Evolutionary conservation across 53 echinoderm and acorn worm genomes (phyloP).

Genomic region (Paracentrotus lividus): DNA sequence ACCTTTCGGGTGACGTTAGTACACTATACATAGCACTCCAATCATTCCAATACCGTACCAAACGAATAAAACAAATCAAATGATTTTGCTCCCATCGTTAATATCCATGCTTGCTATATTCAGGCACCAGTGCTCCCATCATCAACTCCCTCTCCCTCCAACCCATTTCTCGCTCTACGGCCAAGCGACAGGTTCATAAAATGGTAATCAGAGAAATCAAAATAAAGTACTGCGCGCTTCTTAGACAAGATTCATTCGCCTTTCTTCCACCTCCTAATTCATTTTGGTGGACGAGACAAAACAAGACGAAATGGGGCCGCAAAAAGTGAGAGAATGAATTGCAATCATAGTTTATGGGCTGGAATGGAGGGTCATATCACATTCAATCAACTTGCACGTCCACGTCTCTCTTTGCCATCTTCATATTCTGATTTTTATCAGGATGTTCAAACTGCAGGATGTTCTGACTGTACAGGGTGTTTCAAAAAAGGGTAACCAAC

Average conservation of each 20-base stretch:
- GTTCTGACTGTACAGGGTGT: no score
- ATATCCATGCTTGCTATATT: not conserved
- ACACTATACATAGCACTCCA: no score
- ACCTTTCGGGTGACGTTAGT: no score
- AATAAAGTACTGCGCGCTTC: constrained; percentile 17
- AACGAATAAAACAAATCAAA: not conserved
- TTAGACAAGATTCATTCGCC: not conserved
- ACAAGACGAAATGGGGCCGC: not conserved
- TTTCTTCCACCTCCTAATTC: constrained; percentile 24
- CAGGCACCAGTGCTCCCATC: not conserved
- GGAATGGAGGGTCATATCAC: constrained; percentile 13
- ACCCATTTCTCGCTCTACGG: not conserved
- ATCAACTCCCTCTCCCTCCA: not conserved
- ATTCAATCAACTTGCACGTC: not conserved
- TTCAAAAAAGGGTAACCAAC: no score
- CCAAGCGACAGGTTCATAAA: not conserved
- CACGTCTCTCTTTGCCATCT: not conserved
- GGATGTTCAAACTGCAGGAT: no score
- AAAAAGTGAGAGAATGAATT: constrained; percentile 42
- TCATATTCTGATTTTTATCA: not conserved
- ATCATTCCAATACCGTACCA: not conserved
- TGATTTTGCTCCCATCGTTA: not conserved
- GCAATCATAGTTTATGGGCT: constrained; percentile 5
- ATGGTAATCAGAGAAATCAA: constrained; percentile 32
- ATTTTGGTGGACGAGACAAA: constrained; percentile 20